Percentiles rank a stretch among this genome's conserved stretches.
Evolutionary conservation across 2,888 invertebrate genomes (phyloP).

Genomic region (Parelbella ahira): DNA sequence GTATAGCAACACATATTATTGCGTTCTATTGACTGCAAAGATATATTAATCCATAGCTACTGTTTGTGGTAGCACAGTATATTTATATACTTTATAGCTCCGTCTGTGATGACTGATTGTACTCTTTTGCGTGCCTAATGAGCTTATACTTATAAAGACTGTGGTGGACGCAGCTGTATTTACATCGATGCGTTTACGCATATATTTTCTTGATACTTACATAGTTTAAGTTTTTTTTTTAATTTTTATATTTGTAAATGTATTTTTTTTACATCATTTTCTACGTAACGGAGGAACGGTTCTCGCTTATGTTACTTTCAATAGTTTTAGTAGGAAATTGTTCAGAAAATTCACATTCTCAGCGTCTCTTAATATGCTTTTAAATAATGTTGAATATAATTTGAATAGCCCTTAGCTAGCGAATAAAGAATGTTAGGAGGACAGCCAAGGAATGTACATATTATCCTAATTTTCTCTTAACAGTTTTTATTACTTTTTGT

Average conservation of each 20-base stretch:
- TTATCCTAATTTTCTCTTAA: slow-evolving; percentile 6
- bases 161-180: slow-evolving; percentile 12
- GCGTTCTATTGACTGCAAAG: too few relatives aligned
- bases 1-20: too few relatives aligned
- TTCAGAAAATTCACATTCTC: too few relatives aligned
- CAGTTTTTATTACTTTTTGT: slow-evolving; percentile 1
- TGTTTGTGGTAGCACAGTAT: too few relatives aligned
- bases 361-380: neutral
- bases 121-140: slow-evolving; percentile 8
- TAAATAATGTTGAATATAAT: neutral
- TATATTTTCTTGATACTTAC: slow-evolving; percentile 3
- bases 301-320: slow-evolving; percentile 3
- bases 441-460: slow-evolving; percentile 9
- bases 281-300: slow-evolving; percentile 14
- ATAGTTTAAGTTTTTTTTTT: slow-evolving; percentile 11
- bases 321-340: neutral
- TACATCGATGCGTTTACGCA: slow-evolving; percentile 1
- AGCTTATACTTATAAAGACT: slow-evolving; percentile 11
- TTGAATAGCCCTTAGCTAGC: neutral
- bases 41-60: too few relatives aligned
- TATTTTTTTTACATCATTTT: slow-evolving; percentile 3
- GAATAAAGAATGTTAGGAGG: slow-evolving; percentile 10
- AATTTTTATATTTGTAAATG: slow-evolving; percentile 16
- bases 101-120: too few relatives aligned
- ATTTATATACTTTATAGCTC: too few relatives aligned